Conservation (phyloP, 2,113 vertebrate genomes). For the Onychorhynchus coronatus region DNA sequence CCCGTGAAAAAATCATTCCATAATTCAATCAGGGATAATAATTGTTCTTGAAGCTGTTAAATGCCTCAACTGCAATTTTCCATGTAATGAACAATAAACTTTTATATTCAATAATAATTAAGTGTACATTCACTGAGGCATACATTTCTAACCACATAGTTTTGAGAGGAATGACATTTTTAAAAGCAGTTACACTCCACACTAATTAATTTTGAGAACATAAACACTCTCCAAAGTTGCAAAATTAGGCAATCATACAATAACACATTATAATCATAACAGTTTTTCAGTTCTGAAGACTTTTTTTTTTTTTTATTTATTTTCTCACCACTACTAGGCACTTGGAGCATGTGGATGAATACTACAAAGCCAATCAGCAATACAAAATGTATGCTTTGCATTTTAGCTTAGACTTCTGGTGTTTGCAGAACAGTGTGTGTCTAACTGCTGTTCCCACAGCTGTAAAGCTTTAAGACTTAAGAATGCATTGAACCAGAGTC, state of each 20-base stretch:
- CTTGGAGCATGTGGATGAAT: not conserved
- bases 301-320: not conserved
- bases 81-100: conserved; percentile 37
- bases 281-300: not conserved
- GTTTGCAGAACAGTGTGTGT: conserved; percentile 34
- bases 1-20: not conserved
- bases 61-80: conserved; percentile 30
- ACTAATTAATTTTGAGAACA: conserved; percentile 59
- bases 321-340: not conserved
- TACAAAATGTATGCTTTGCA: conserved; percentile 4
- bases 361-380: not conserved
- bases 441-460: conserved; percentile 51
- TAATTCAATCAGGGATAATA: conserved; percentile 21
- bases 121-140: not conserved
- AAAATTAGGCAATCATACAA: conserved; percentile 40
- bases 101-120: conserved; percentile 48
- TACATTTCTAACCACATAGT: conserved; percentile 26
- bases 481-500: conserved; percentile 12
- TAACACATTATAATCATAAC: not conserved
- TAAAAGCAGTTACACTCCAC: conserved; percentile 37
- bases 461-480: conserved; percentile 41
- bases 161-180: conserved; percentile 28
- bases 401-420: conserved; percentile 34
- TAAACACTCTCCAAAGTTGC: conserved; percentile 36
- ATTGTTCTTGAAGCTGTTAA: conserved; percentile 33